These are phyloP conservation scores for Holotrichia oblita DNA, from an alignment of 1,140 invertebrate species.

Conservation along the genomic window DNA sequence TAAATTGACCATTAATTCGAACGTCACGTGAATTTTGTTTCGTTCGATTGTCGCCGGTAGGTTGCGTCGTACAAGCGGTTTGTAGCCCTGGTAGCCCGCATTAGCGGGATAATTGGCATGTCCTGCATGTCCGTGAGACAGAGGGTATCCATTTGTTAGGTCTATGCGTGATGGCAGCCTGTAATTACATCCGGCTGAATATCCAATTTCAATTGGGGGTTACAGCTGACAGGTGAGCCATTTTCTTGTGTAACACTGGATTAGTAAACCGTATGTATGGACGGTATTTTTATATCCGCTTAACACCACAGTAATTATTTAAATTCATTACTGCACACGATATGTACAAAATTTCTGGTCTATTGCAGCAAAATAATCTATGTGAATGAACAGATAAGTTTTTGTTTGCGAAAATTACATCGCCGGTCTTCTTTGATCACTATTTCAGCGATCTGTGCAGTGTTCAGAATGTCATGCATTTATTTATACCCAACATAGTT, in stretches of 20 bases:
- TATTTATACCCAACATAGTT: no score
- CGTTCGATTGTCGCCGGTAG: slow-evolving; percentile 10
- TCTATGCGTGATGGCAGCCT: slow-evolving; percentile 4
- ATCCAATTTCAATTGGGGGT: slow-evolving; percentile 4
- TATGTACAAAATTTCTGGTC: no score
- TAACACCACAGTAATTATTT: no score
- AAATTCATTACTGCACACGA: no score
- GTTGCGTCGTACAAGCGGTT: not conserved
- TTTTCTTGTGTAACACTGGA: not conserved
- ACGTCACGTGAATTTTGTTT: slow-evolving; percentile 12
- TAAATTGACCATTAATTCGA: slow-evolving; percentile 21
- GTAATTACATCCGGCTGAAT: slow-evolving; percentile 16
- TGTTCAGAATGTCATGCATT: no score
- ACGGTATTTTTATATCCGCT: not conserved
- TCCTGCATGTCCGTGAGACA: slow-evolving; percentile 11
- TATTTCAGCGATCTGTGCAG: no score
- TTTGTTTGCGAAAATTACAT: no score
- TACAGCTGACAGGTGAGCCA: not conserved
- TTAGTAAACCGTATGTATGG: not conserved
- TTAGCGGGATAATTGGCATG: slow-evolving; percentile 15
- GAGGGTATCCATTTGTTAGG: slow-evolving; percentile 11
- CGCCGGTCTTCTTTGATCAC: no score
- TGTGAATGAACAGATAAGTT: no score
- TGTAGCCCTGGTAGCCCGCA: not conserved
- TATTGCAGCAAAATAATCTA: no score